A percentile compares a stretch with the other conserved stretches of the same genome.
Evolutionary conservation across 2,797 vertebrate genomes (phyloP).

Genomic region (Perodicticus potto): DNA sequence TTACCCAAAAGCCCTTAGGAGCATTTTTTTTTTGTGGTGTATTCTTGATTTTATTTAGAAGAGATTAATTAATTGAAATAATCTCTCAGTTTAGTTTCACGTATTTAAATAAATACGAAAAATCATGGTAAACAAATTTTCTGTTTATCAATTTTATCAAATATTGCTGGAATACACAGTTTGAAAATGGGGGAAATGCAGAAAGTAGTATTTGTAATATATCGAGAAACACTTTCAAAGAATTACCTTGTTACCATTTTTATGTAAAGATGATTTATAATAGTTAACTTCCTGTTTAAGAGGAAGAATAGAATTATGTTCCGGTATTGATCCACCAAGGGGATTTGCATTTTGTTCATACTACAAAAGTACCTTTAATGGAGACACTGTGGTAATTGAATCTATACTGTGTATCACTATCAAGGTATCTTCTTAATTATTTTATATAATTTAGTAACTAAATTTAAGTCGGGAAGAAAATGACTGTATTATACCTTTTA

Average conservation of each 20-base stretch:
- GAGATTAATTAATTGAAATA: constrained; percentile 68
- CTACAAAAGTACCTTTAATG: constrained; percentile 92
- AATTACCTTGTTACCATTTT: constrained; percentile 78
- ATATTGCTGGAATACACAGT: constrained; percentile 32
- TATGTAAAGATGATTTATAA: constrained; percentile 87
- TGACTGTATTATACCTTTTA: constrained; percentile 86
- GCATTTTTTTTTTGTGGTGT: constrained; percentile 57
- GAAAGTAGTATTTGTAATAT: constrained; percentile 68
- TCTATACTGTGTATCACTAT: constrained; percentile 91
- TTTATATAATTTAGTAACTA: constrained; percentile 89
- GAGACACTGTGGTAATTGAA: constrained; percentile 90
- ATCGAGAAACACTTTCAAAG: constrained; percentile 80
- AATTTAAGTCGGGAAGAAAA: constrained; percentile 87
- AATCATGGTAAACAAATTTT: constrained; percentile 46
- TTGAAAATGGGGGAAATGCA: constrained; percentile 62
- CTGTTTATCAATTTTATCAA: background rate
- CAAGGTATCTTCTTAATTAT: constrained; percentile 90
- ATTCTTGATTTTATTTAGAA: constrained; percentile 76
- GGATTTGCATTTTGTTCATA: constrained; percentile 92
- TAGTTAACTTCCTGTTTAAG: constrained; percentile 88
- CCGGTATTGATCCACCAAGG: constrained; percentile 90
- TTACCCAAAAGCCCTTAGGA: constrained; percentile 75
- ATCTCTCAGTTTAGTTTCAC: constrained; percentile 53
- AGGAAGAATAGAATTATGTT: constrained; percentile 89
- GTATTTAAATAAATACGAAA: constrained; percentile 67